phyloP scores from a whole-genome alignment of 2,888 invertebrate species.

The Palloptera scutellata region DNA sequence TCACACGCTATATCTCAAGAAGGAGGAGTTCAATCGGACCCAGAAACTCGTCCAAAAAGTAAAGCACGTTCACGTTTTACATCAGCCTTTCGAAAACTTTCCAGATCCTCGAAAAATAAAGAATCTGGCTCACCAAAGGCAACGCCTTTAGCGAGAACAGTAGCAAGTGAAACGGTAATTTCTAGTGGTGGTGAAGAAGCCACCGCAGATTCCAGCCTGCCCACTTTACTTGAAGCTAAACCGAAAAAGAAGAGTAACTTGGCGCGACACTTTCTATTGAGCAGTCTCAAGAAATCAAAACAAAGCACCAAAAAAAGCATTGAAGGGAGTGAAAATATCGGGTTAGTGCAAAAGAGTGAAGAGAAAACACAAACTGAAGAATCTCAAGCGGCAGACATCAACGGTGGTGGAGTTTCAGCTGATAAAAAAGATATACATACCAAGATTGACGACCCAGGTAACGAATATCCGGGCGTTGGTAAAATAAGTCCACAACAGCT shows the following conservation, averaged over 20 bases:
- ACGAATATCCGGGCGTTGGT: constrained; percentile 22
- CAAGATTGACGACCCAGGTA: background rate
- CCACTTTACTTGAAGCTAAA: constrained; percentile 35
- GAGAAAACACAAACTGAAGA: constrained; percentile 23
- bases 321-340: constrained; percentile 38
- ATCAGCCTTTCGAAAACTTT: constrained; percentile 57
- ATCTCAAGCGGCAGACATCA: constrained; percentile 23
- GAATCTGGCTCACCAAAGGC: constrained; percentile 12
- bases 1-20: constrained; percentile 18
- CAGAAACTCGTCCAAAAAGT: constrained; percentile 47
- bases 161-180: constrained; percentile 38
- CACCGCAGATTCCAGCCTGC: constrained; percentile 17
- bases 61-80: constrained; percentile 60
- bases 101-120: constrained; percentile 50
- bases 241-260: constrained; percentile 56
- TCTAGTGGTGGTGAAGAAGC: constrained; percentile 48
- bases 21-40: constrained; percentile 37
- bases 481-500: constrained; percentile 30
- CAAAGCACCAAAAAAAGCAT: constrained; percentile 41
- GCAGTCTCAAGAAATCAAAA: constrained; percentile 53
- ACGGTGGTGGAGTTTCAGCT: constrained; percentile 25
- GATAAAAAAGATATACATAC: constrained; percentile 28
- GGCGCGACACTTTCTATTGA: constrained; percentile 53
- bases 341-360: constrained; percentile 17
- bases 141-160: constrained; percentile 20